Conservation (phyloP, 2,113 vertebrate genomes). For the Anthoscopus minutus region DNA sequence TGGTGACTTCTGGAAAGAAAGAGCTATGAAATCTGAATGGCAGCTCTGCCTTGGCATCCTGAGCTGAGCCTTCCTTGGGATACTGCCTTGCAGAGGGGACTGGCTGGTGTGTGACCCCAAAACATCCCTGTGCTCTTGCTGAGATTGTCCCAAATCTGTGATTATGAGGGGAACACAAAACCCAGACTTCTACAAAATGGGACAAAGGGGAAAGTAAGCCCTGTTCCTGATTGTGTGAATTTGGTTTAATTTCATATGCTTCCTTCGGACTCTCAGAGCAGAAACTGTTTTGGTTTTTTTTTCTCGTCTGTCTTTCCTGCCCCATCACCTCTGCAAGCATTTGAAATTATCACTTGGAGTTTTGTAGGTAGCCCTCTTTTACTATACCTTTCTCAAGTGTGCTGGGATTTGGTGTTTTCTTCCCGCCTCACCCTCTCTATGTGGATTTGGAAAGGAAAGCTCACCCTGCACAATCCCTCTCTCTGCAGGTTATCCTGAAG, state of each 20-base stretch:
- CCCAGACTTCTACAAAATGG: not conserved
- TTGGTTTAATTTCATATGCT: not conserved
- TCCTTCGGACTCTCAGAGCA: not conserved
- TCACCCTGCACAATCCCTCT: not conserved
- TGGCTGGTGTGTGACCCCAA: not conserved
- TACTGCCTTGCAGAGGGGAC: not conserved
- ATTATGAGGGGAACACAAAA: not conserved
- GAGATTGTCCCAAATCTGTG: not conserved
- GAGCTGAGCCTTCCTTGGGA: not conserved
- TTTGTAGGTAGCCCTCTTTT: not conserved
- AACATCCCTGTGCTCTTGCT: not conserved
- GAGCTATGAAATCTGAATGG: not conserved
- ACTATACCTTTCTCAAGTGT: rapidly evolving
- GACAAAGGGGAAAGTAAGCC: not conserved
- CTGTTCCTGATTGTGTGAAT: not conserved
- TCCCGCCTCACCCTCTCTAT: not conserved
- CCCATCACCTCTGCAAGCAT: not conserved
- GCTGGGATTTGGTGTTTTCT: not conserved
- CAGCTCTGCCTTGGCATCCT: not conserved
- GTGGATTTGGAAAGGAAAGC: not conserved
- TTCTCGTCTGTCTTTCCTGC: not conserved
- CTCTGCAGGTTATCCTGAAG: conserved; percentile 88
- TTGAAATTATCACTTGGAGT: not conserved
- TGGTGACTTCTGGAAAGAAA: not conserved
- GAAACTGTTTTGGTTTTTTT: not conserved